Evolutionary conservation across 2,888 invertebrate species (phyloP), one percentile per base, ranked within the genome.

Genomic region (Neoascia interrupta): DNA sequence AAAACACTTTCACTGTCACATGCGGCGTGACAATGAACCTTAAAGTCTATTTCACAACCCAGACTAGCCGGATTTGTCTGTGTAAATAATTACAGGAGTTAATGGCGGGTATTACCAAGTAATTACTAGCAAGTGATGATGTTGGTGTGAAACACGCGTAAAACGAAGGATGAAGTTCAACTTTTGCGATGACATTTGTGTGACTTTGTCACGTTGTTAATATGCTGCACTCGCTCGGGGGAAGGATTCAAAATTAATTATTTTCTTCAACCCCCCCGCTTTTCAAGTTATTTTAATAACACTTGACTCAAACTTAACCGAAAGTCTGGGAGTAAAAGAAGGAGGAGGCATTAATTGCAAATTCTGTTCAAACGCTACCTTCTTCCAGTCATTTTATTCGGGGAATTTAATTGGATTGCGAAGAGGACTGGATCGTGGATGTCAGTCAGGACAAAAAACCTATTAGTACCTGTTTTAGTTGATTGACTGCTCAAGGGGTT

Each of bases 231-330:
- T 61, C 69, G 18, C 51, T 51, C n/a, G 15, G 16, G 21, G 49
- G 6, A 41, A 41, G 61, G 70, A 64, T 76, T 64, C 56, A 31
- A 58, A 58, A 58, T 70, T 64, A 70, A 76, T 76, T 76, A 76
- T 56, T 53, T 69, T 63, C 63, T 49, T 41, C 54, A 15, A n/a
- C n/a, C 49, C 19, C 34, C 18, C 23, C 45, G 23, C 36, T 26
- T 58, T 18, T 53, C 21, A 70, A 63, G 63, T 58, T 76, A 63
- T 76, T 76, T 58, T 70, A 53, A 63, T 76, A 69, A 76, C 58
- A 45, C 51, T 58, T 58, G 63, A 69, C 63, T 63, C 15, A 41
- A 60, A 60, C 45, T 23, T 47, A 31, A 39, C n/a, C n/a, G 31
- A n/a, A 31, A n/a, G n/a, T n/a, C n/a, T n/a, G n/a, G n/a, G 47